phyloP scores from a whole-genome alignment of 2,113 vertebrate species.

The Dasyornis broadbenti region DNA sequence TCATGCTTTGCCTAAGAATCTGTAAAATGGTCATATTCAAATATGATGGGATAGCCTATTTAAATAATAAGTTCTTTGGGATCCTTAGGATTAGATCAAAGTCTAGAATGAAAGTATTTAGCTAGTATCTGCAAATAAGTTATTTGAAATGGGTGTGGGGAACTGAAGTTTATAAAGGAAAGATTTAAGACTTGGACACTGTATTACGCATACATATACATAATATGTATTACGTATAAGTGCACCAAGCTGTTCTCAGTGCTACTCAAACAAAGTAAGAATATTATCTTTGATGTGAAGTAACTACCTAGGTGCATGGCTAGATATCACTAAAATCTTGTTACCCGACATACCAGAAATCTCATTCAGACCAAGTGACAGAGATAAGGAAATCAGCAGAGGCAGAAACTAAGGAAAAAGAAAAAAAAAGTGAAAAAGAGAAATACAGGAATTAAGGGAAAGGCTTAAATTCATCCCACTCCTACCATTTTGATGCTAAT shows the following conservation, averaged over 20 bases:
- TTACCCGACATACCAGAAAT: neutral
- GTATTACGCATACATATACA: neutral
- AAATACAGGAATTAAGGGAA: neutral
- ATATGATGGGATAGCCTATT: neutral
- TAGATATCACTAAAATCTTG: neutral
- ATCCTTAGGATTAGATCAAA: neutral
- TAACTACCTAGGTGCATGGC: neutral
- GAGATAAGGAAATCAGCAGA: neutral
- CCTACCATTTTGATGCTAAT: neutral
- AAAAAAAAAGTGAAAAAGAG: neutral
- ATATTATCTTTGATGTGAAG: neutral
- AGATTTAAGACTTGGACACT: neutral
- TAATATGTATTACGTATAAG: neutral
- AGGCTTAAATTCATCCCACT: neutral
- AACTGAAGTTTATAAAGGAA: neutral
- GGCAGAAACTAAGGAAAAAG: neutral
- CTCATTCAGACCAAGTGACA: neutral
- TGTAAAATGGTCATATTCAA: neutral
- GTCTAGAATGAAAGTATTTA: neutral
- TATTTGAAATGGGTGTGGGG: neutral
- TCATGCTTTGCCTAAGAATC: neutral
- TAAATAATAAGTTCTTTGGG: neutral
- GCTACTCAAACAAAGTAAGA: neutral
- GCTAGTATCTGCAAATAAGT: neutral
- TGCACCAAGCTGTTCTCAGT: neutral